Conservation (phyloP, 2,113 vertebrate species). For the Oryzias woworae region DNA sequence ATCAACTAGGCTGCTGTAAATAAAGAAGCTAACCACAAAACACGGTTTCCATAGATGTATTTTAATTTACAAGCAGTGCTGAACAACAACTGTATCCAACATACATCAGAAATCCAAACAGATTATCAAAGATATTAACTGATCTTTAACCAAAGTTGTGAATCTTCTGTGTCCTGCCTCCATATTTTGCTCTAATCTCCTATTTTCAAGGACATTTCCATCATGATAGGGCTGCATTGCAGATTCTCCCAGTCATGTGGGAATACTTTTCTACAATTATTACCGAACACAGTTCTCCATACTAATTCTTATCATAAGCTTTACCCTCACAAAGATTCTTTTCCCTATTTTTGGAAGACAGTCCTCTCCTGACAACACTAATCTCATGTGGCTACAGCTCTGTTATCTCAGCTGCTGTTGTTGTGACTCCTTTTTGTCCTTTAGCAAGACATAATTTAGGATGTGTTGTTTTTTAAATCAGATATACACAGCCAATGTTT, state of each 20-base stretch:
- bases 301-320: conserved; percentile 4
- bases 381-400: neutral
- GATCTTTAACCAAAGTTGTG: no score
- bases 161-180: no score
- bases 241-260: neutral
- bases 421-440: neutral
- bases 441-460: neutral
- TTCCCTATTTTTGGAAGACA: neutral
- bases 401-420: neutral
- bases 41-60: no score
- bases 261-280: conserved; percentile 1
- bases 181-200: neutral
- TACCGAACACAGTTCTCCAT: conserved; percentile 4
- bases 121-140: no score
- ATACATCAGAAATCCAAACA: no score
- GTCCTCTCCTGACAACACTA: neutral
- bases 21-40: no score
- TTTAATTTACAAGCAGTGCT: no score
- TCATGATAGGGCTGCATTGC: neutral
- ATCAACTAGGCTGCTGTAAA: no score
- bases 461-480: neutral
- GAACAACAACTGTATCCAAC: no score
- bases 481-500: neutral
- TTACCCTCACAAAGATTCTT: conserved; percentile 1
- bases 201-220: conserved; percentile 16